A percentile compares a stretch with the other conserved stretches of the same genome.
Conservation (phyloP, 2,113 vertebrate species). For the Tringa solitaria region DNA sequence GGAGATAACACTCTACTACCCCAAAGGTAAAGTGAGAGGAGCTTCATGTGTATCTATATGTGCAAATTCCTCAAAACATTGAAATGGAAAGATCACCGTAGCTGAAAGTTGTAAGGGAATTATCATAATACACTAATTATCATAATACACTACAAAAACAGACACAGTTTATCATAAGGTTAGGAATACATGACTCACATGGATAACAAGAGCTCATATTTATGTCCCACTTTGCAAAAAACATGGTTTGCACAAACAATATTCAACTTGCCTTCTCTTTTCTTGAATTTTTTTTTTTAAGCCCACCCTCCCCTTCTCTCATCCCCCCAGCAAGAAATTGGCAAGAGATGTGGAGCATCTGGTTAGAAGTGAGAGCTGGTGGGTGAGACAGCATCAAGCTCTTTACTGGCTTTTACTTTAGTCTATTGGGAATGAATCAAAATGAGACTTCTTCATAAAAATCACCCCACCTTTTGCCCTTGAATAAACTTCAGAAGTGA, state of each 20-base stretch:
- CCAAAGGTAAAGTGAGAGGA: background rate
- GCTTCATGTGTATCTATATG: too few species aligned
- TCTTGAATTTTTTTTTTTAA: background rate
- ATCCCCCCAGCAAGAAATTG: background rate
- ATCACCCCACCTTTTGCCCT: slow-evolving; percentile 11
- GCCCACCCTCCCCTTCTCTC: background rate
- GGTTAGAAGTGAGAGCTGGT: slow-evolving; percentile 1
- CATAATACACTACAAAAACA: background rate
- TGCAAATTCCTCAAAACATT: background rate
- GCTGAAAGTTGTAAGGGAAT: background rate
- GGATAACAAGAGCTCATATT: background rate
- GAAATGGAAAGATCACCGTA: background rate
- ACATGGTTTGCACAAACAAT: background rate
- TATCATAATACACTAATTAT: background rate
- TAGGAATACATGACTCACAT: background rate
- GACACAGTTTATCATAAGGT: background rate
- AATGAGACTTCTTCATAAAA: background rate
- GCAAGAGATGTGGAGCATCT: background rate
- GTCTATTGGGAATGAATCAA: slow-evolving; percentile 14
- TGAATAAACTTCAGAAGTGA: slow-evolving; percentile 1
- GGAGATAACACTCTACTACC: background rate
- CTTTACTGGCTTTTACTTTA: background rate
- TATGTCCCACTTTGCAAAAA: background rate
- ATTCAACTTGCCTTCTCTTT: background rate
- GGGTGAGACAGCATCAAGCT: background rate